Conservation (phyloP, 2,113 vertebrate genomes). For the Mastomys natalensis region DNA sequence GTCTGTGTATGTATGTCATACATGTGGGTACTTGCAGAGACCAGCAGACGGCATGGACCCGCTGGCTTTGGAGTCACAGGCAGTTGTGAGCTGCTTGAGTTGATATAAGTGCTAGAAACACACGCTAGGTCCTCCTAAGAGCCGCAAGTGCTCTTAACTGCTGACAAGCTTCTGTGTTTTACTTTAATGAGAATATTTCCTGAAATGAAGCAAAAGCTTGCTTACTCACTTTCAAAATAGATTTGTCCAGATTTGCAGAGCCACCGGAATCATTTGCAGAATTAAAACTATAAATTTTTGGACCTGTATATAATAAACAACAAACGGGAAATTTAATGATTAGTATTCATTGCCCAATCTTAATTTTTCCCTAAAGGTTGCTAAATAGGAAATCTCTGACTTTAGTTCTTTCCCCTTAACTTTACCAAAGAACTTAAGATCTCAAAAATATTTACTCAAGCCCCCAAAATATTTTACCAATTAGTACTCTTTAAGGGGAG, state of each 20-base stretch:
- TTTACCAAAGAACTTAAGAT: constrained; percentile 43
- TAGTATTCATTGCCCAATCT: not conserved
- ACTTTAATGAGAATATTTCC: constrained; percentile 32
- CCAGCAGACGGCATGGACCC: not conserved
- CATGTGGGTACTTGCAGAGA: not conserved
- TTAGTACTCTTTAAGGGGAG: not conserved
- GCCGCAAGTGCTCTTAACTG: not conserved
- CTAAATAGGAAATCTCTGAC: constrained; percentile 16
- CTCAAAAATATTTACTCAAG: not conserved
- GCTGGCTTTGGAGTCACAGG: not conserved
- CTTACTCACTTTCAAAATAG: constrained; percentile 93
- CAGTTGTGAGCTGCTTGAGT: not conserved
- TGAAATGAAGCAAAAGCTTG: constrained; percentile 55
- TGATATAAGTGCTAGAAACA: not conserved
- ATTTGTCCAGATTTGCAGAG: constrained; percentile 91
- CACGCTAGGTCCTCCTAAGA: not conserved
- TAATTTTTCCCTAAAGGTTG: constrained; percentile 44
- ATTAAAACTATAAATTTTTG: constrained; percentile 96
- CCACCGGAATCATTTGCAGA: constrained; percentile 89
- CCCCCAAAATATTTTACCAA: constrained; percentile 14
- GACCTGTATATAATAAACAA: constrained; percentile 88
- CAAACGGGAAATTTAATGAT: constrained; percentile 54
- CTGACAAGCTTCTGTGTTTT: not conserved
- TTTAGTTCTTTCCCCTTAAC: not conserved
- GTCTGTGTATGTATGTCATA: not conserved